Evolutionary conservation across 2,888 invertebrate genomes (phyloP).

Genomic region (Phragmatobia fuliginosa): DNA sequence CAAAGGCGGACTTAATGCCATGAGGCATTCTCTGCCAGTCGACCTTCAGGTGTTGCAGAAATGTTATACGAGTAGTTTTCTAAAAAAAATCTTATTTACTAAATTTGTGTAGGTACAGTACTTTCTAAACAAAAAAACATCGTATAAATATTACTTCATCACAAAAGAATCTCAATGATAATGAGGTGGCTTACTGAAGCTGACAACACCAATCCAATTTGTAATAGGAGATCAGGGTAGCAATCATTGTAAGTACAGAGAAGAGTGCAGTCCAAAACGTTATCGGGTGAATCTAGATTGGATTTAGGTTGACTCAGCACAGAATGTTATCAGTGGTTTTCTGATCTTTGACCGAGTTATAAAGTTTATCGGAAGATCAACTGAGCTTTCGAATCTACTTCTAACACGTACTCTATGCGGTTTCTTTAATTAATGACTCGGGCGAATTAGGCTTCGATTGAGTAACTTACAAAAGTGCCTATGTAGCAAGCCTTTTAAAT

Average conservation of each 20-base stretch:
- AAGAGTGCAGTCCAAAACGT: slow-evolving; percentile 36
- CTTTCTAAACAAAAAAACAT: too few relatives aligned
- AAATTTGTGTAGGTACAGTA: too few relatives aligned
- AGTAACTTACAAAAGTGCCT: background rate
- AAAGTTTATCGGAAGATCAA: slow-evolving; percentile 25
- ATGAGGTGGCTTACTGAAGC: background rate
- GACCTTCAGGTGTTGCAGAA: too few relatives aligned
- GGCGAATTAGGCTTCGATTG: background rate
- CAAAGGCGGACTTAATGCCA: too few relatives aligned
- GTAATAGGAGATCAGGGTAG: slow-evolving; percentile 9
- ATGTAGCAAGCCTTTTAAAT: background rate
- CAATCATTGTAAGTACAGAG: slow-evolving; percentile 17
- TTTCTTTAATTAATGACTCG: slow-evolving; percentile 40
- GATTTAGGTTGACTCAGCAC: slow-evolving; percentile 42
- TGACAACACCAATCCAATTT: slow-evolving; percentile 19
- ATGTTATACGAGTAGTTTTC: too few relatives aligned
- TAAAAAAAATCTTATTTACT: too few relatives aligned
- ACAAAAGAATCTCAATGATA: background rate
- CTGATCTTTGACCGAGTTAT: slow-evolving; percentile 30
- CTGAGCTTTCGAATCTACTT: slow-evolving; percentile 23
- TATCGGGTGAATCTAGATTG: slow-evolving; percentile 40
- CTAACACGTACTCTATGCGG: slow-evolving; percentile 24
- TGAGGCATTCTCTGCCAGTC: too few relatives aligned
- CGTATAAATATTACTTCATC: background rate
- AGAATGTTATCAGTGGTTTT: slow-evolving; percentile 30